Base-by-base conservation (phyloP, 2,888 invertebrate genomes). In the Callyntrura guangdongensis region DNA sequence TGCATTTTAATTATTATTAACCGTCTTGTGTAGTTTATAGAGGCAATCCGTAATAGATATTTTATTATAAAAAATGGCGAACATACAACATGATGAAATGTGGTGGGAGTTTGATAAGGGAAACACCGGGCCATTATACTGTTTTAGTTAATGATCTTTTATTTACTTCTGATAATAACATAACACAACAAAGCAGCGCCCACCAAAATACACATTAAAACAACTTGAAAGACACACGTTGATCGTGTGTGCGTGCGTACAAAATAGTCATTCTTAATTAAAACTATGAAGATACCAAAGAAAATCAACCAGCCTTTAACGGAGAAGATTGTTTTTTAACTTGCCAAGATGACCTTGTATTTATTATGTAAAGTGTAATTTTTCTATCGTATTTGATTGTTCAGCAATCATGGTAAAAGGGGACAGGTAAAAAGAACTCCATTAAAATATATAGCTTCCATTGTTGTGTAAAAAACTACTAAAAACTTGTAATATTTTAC, bases 371-470 rank as follows among this genome's bases (percentile, higher is more conserved):
- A 74, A 74, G 47, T 49, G 49, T 79, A 56, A 79, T 56, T 25
- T 79, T 77, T 77, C 77, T 22, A 77, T 25, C 22, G 25, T 17
- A 25, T 20, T 36, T 45, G 45, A 36, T 72, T 12, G 47, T 72
- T 25, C 69, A n/a, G 25, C 53, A 79, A 79, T 61, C 47, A 82
- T 45, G 82, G 64, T 47, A 20, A 82, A 81, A 59, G 27, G 47
- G 22, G 22, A 27, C 4, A 17, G 45, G 47, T 64, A 20, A 82
- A 61, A 82, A 36, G 36, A 64, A 64, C 45, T 64, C 61, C 61
- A 61, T 79, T 25, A n/a, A 82, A 82, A 82, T 81, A 59, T 45
- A 81, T 87, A 86, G 86, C 90, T 91, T 91, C 90, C 90, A 90
- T 86, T 82, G 79, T 79, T 89, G 83, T 90, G 83, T 83, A 77